A percentile compares a stretch with the other conserved stretches of the same genome.
These are phyloP conservation scores for Sialia sialis DNA, from an alignment of 2,113 vertebrate species.

Conservation along the genomic window DNA sequence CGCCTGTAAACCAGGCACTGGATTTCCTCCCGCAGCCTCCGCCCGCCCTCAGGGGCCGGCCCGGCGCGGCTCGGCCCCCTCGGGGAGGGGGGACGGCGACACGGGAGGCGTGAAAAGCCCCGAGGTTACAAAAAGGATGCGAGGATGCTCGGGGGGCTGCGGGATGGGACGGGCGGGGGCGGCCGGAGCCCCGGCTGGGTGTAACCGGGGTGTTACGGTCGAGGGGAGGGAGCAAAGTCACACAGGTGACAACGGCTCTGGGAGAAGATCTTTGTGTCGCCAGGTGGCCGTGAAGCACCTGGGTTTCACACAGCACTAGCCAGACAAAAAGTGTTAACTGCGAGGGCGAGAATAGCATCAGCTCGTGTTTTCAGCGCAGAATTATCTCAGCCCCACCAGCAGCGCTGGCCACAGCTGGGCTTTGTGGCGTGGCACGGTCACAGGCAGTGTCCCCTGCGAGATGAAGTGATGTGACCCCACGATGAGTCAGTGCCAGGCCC, in stretches of 20 bases:
- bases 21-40: not conserved
- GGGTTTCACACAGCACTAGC: rapidly evolving
- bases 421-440: rapidly evolving
- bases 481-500: not conserved
- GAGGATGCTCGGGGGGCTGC: not conserved
- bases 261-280: not conserved
- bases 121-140: not conserved
- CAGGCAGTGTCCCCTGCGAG: rapidly evolving
- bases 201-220: not conserved
- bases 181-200: not conserved
- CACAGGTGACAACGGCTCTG: not conserved
- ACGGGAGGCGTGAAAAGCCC: not conserved
- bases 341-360: not conserved
- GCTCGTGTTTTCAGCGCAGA: rapidly evolving
- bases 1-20: not conserved
- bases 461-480: not conserved
- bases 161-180: not conserved
- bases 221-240: not conserved
- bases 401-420: not conserved
- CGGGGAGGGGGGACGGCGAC: not conserved
- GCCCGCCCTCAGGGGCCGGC: conserved; percentile 18
- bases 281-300: rapidly evolving
- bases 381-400: not conserved
- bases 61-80: not conserved
- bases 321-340: not conserved